Percentiles rank a stretch among this genome's conserved stretches.
Conservation (phyloP, 1,140 invertebrate genomes). For the Philaenus spumarius region DNA sequence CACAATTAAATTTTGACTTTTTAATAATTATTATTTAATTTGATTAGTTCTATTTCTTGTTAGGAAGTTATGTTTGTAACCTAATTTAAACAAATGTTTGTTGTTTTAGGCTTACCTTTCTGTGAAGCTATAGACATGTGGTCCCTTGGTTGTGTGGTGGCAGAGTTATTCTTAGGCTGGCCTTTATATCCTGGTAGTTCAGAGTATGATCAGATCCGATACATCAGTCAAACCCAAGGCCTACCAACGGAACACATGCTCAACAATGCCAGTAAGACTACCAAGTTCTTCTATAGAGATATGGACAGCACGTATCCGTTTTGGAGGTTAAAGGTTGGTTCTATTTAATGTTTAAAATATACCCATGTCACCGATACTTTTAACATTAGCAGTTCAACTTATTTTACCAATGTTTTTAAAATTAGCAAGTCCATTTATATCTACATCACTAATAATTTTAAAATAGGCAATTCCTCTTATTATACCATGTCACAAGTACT, state of each 20-base stretch:
- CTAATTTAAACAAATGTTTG: no score
- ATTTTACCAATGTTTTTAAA: neutral
- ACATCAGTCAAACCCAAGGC: conserved; percentile 53
- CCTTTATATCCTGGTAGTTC: conserved; percentile 98
- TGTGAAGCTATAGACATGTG: conserved; percentile 99
- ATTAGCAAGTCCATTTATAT: neutral
- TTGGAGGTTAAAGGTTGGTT: conserved; percentile 80
- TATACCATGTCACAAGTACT: no score
- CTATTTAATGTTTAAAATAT: neutral
- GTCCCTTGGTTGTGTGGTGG: conserved; percentile 99
- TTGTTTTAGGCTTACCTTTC: conserved; percentile 71
- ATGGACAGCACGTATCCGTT: conserved; percentile 95
- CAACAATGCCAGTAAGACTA: conserved; percentile 97
- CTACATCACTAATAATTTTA: no score
- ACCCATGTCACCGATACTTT: no score
- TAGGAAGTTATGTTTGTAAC: neutral
- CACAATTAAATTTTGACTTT: neutral
- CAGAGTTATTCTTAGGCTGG: conserved; percentile 99
- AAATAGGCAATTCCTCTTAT: no score
- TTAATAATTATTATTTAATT: conserved; percentile 1
- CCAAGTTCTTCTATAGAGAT: conserved; percentile 97
- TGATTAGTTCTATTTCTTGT: neutral
- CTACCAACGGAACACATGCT: conserved; percentile 97
- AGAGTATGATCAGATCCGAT: conserved; percentile 99
- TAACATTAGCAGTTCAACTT: no score